Evolutionary conservation across 2,113 vertebrate genomes (phyloP), one percentile per base, ranked within the genome.

Genomic region (Nothocercus nigrocapillus): DNA sequence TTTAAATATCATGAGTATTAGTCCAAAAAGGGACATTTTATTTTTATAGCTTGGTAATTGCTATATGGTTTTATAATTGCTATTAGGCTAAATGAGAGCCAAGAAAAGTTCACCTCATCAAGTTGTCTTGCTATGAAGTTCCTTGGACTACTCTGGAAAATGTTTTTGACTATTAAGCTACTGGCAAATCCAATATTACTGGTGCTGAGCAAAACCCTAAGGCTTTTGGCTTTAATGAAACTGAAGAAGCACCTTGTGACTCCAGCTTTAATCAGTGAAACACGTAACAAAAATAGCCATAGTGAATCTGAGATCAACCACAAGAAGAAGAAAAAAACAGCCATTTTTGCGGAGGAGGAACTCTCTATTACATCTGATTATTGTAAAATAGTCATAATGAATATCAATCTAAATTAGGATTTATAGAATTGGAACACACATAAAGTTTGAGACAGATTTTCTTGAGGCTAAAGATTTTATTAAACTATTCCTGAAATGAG

Each of bases 171-270:
- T 76, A 78, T 67, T 54, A 94, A 64, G 78, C 17, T 92, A 18
- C 17, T 69, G 53, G 82, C 12, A 61, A 79, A 69, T 80, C 36
- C 74, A 30, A 20, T 87, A 49, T 69, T 82, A 53, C 9, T 86
- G 80, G 53, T 85, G 38, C 56, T 76, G 75, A 95, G 44, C 68
- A 66, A 73, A 70, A 76, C 51, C 61, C 77, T 51, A 22, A 81
- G 68, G 76, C 53, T 11, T 20, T 96, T 56, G 40, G 59, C 64
- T 64, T 74, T 95, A 94, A 97, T 75, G 73, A 96, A 87, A 83
- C 68, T 85, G 42, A 88, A 92, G 85, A 58, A 91, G 58, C 38
- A 88, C 67, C 62, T 56, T 67, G 47, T 59, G 80, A 75, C 78
- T 96, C 45, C 19, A 82, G 44, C 20, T 80, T 64, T 89, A 86